These are phyloP conservation scores for Scolanthus callimorphus DNA, from an alignment of 92 coral and sea anemone genomes.

Conservation along the genomic window DNA sequence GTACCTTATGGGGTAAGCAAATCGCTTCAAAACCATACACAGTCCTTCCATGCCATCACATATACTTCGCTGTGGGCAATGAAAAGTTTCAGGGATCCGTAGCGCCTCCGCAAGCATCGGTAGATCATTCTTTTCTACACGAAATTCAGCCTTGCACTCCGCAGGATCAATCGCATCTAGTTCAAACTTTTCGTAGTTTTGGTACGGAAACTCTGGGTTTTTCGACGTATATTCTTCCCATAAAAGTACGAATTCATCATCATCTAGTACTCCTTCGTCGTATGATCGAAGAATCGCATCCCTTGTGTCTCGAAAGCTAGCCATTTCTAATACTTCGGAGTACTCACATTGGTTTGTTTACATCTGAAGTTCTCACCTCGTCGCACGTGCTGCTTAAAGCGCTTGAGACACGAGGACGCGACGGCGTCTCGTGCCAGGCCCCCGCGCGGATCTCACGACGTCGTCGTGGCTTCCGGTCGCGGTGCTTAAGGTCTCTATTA, in stretches of 20 bases:
- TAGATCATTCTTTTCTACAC: slow-evolving; percentile 28
- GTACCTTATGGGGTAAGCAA: not conserved
- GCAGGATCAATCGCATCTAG: slow-evolving; percentile 22
- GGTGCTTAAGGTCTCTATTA: not conserved
- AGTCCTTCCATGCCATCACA: slow-evolving; percentile 22
- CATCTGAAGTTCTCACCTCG: not conserved
- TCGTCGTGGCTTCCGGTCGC: not conserved
- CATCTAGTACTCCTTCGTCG: slow-evolving; percentile 12
- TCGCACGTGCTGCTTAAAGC: not conserved
- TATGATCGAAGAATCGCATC: slow-evolving; percentile 15
- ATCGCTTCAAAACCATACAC: not conserved
- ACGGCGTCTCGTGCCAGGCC: not conserved
- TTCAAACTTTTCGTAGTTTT: slow-evolving; percentile 18
- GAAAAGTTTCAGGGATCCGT: slow-evolving; percentile 22
- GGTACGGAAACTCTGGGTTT: slow-evolving; percentile 30
- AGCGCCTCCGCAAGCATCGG: slow-evolving; percentile 29
- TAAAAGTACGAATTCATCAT: slow-evolving; percentile 29
- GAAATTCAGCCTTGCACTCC: slow-evolving; percentile 39
- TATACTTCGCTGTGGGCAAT: slow-evolving; percentile 32
- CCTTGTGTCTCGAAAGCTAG: slow-evolving; percentile 23
- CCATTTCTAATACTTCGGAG: not conserved
- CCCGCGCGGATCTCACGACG: not conserved
- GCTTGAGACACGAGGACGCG: not conserved
- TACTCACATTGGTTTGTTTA: not conserved
- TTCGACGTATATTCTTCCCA: slow-evolving; percentile 25